Evolutionary conservation across 2,113 vertebrate genomes (phyloP), one percentile per base, ranked within the genome.

Genomic region (Hippocampus barbouri): DNA sequence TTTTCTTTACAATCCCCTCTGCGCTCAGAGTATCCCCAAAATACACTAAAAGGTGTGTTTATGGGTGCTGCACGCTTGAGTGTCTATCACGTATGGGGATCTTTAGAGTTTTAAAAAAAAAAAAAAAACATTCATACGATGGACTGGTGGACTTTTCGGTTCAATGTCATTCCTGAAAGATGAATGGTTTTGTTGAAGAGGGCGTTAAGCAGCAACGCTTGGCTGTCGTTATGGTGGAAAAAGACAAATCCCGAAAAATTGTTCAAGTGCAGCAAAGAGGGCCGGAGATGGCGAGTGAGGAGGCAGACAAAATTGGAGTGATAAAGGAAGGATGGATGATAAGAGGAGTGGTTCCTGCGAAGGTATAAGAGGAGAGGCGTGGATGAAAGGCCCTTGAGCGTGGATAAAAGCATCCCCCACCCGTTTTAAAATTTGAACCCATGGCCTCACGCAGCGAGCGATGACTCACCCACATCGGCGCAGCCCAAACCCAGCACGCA

Each of bases 391-490:
- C 18, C 59, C 23, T 38, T 65, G 27, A 60, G 65, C 18, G 18
- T 0, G 66, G 80, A 67, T 86, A 77, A 88, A 87, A 83, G 84
- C 79, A 0, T 71, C 68, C 61, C 70, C 53, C 83, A 84, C 86
- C 82, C 72, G 0, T 83, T 66, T 77, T 38, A 18, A 71, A 77
- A 83, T 67, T 76, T 88, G 71, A 86, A 87, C 85, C 85, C 57
- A 1, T 81, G 86, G 75, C 87, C 82, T 74, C 78, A 81, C 57
- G 41, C 70, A 65, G 68, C 1, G 43, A 38, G 69, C 47, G 11
- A 79, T 85, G 80, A 89, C 90, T 89, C 84, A 91, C 90, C 89
- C 75, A 86, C 88, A 74, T 89, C 83, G 59, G 82, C 74, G 15
- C 82, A 86, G 0, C 90, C 87, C 80, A 91, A 69, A 72, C 82